Conservation (phyloP, 1,140 invertebrate genomes). For the Luehdorfia chinensis region DNA sequence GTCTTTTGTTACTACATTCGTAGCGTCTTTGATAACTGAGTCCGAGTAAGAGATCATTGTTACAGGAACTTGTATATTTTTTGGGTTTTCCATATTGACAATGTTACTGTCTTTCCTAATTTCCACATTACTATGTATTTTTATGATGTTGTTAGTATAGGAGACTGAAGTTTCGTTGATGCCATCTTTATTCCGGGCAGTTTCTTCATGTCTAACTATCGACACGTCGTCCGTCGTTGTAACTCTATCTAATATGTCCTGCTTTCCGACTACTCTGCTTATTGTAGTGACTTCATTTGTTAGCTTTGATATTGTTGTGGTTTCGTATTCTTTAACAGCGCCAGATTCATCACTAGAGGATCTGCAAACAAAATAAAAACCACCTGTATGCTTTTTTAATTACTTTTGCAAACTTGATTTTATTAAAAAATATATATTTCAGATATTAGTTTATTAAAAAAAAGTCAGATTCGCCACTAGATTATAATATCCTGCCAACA, state of each 20-base stretch:
- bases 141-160: constrained; percentile 61
- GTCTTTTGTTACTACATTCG: constrained; percentile 30
- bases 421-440: too few species aligned
- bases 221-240: constrained; percentile 36
- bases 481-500: too few species aligned
- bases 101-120: constrained; percentile 43
- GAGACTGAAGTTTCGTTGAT: constrained; percentile 46
- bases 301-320: constrained; percentile 63
- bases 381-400: too few species aligned
- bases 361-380: constrained; percentile 30
- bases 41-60: constrained; percentile 31
- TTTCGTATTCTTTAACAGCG: constrained; percentile 63
- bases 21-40: constrained; percentile 33
- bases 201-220: constrained; percentile 31
- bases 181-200: constrained; percentile 30
- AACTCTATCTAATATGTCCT: constrained; percentile 40
- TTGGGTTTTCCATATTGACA: constrained; percentile 26
- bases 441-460: too few species aligned
- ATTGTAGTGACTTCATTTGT: constrained; percentile 68
- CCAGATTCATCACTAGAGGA: constrained; percentile 66
- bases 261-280: constrained; percentile 53
- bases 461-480: too few species aligned
- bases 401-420: too few species aligned
- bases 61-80: constrained; percentile 27
- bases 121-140: constrained; percentile 57